Evolutionary conservation across 2,797 vertebrate species (phyloP).

Genomic region (Trichosurus vulpecula): DNA sequence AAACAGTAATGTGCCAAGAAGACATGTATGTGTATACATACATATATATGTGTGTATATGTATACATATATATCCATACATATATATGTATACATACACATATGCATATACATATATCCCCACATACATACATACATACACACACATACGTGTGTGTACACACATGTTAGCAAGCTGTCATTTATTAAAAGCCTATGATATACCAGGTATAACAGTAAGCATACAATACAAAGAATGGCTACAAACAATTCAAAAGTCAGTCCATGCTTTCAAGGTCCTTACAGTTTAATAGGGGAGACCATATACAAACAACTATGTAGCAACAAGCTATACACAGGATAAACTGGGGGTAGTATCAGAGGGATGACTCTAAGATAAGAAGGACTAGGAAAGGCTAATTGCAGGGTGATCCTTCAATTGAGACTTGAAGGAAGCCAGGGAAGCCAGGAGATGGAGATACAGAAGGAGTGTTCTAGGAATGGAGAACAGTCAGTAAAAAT

Average conservation of each 20-base stretch:
- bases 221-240: background rate
- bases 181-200: background rate
- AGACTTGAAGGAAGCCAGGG: background rate
- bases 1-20: background rate
- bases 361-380: background rate
- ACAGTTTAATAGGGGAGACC: background rate
- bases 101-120: background rate
- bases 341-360: background rate
- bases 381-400: background rate
- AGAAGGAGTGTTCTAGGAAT: background rate
- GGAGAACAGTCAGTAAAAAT: background rate
- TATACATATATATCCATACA: background rate
- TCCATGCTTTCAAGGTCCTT: background rate
- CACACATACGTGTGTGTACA: fast-evolving
- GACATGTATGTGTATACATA: background rate
- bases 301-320: background rate
- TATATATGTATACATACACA: background rate
- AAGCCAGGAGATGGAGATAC: background rate
- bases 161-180: background rate
- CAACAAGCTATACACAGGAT: background rate
- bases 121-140: fast-evolving
- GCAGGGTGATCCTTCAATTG: background rate
- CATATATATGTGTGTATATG: too few relatives aligned
- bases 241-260: background rate
- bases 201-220: background rate